Conservation (phyloP, 2,113 vertebrate genomes). For the Nothocercus nigrocapillus region DNA sequence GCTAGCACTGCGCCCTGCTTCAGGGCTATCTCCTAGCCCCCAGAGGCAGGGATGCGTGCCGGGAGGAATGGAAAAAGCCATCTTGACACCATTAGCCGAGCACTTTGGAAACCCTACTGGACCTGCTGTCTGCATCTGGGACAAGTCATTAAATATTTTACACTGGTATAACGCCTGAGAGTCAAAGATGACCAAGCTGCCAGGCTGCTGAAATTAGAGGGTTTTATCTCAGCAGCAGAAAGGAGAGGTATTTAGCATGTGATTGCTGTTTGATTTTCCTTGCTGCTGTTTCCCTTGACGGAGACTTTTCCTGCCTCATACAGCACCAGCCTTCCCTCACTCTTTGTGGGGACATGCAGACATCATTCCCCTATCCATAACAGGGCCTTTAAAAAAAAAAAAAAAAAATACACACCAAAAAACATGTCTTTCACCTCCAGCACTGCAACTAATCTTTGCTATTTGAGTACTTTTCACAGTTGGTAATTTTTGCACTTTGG, state of each 20-base stretch:
- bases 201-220: not conserved
- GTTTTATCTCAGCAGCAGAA: not conserved
- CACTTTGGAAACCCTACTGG: not conserved
- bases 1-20: not conserved
- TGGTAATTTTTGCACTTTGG: not conserved
- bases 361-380: not conserved
- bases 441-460: not conserved
- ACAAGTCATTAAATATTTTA: conserved; percentile 37
- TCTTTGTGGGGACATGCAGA: not conserved
- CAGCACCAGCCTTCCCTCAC: not conserved
- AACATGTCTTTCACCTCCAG: not conserved
- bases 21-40: not conserved
- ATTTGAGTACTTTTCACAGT: not conserved
- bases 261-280: not conserved
- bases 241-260: not conserved
- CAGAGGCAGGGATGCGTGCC: not conserved
- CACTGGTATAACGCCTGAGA: not conserved
- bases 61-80: not conserved
- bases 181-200: not conserved
- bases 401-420: not conserved
- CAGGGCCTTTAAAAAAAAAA: not conserved
- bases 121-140: not conserved
- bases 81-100: not conserved
- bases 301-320: not conserved
- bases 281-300: not conserved